These are phyloP conservation scores for Iphiclides podalirius DNA, from an alignment of 2,888 invertebrate genomes.

Conservation along the genomic window DNA sequence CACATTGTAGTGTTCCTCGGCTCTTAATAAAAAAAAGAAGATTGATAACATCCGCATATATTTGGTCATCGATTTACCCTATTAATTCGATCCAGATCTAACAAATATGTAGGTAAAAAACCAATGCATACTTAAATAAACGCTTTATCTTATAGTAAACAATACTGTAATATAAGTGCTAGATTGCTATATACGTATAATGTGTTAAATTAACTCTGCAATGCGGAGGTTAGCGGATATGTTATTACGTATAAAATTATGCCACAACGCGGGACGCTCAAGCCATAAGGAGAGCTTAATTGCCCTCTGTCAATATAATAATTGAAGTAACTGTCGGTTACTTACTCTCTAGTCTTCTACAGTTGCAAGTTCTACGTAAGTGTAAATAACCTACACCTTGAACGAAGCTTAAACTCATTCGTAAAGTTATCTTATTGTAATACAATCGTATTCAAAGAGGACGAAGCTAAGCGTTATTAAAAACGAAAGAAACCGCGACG, in stretches of 20 bases:
- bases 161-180: slow-evolving; percentile 1
- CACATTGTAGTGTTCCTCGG: too few species aligned
- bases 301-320: slow-evolving; percentile 16
- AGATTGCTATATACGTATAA: slow-evolving; percentile 9
- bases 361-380: too few species aligned
- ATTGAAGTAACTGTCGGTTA: slow-evolving; percentile 12
- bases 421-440: too few species aligned
- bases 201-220: slow-evolving; percentile 18
- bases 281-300: slow-evolving; percentile 8
- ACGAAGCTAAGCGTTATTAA: neutral
- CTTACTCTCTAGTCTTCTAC: neutral
- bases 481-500: slow-evolving; percentile 2
- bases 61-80: too few species aligned
- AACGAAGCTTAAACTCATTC: too few species aligned
- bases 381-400: too few species aligned
- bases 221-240: slow-evolving; percentile 18
- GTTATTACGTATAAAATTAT: slow-evolving; percentile 19
- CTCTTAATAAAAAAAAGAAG: too few species aligned
- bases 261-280: slow-evolving; percentile 4
- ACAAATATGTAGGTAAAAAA: too few species aligned
- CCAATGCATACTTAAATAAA: too few species aligned
- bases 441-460: too few species aligned
- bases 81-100: too few species aligned
- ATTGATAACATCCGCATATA: too few species aligned
- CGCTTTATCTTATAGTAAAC: slow-evolving; percentile 1